Percentiles rank a stretch among this genome's conserved stretches.
Evolutionary conservation across 2,113 vertebrate species (phyloP).

Genomic region (Dolichallabes microphthalmus): DNA sequence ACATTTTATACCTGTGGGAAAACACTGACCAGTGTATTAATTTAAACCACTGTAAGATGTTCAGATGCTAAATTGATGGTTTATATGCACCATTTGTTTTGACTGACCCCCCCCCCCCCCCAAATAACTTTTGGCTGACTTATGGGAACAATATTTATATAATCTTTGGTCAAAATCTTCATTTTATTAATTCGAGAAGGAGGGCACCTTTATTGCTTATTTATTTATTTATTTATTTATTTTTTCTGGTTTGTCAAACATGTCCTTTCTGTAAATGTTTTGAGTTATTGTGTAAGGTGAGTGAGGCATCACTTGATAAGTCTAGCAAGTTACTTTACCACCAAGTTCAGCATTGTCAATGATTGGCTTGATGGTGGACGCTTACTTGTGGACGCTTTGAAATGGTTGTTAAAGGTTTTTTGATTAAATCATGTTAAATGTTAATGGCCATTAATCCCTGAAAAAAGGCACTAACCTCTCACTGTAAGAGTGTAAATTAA

Average conservation of each 20-base stretch:
- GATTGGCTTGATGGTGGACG: slow-evolving; percentile 58
- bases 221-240: background rate
- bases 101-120: no score
- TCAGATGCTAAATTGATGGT: background rate
- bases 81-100: background rate
- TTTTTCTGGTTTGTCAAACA: slow-evolving; percentile 46
- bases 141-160: background rate
- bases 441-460: no score
- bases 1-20: no score
- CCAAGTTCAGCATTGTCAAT: slow-evolving; percentile 48
- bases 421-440: no score
- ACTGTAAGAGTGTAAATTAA: no score
- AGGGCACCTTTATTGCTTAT: background rate
- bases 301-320: slow-evolving; percentile 13
- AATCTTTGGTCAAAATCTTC: background rate
- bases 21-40: background rate
- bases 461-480: no score
- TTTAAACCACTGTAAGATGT: background rate
- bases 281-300: slow-evolving; percentile 52
- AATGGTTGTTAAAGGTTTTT: background rate
- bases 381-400: background rate
- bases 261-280: slow-evolving; percentile 63
- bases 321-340: no score
- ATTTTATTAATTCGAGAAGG: background rate
- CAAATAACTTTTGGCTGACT: background rate